Base-by-base conservation (phyloP, 2,797 vertebrate species). In the Phaenicophaeus curvirostris region DNA sequence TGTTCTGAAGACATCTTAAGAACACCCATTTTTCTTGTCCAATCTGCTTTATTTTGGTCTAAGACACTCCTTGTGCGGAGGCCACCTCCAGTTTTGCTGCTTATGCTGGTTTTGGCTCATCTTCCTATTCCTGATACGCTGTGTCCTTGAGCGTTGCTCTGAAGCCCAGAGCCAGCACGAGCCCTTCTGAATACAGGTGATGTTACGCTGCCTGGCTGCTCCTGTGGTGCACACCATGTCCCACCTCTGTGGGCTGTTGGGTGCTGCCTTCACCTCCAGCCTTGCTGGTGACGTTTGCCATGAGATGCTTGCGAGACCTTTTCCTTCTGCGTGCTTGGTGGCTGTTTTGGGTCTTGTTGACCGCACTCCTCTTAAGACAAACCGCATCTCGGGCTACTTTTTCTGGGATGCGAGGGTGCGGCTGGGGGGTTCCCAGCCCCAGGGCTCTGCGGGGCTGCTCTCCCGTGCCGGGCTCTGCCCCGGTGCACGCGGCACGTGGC, bases 351-450 rank as follows among this genome's bases (percentile, higher is more conserved):
- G 11, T 79, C 5, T 51, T 15, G 1, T 2, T 30, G 79, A 6
- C 31, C 0, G 0, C 15, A 0, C 6, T n/a, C 4, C 10, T 83
- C 25, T n/a, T n/a, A n/a, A n/a, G n/a, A n/a, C n/a, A n/a, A n/a
- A n/a, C n/a, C n/a, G n/a, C n/a, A n/a, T n/a, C n/a, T n/a, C n/a
- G n/a, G n/a, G n/a, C n/a, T n/a, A n/a, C n/a, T n/a, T n/a, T n/a
- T n/a, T n/a, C 1, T 0, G 24, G 80, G 80, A 11, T 61, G 54
- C 0, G 24, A 21, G 17, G 0, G 1, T 24, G 33, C 57, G 33
- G 46, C 31, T 0, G 7, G 51, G 79, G 55, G 85, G 24, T 20
- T 57, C 50, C 48, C 78, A 66, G 5, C 9, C 50, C 19, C 9
- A 15, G 67, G n/a, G 48, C 67, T 76, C 76, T 33, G 42, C 81